phyloP scores from a whole-genome alignment of 2,797 vertebrate genomes.

The Ctenopoma multispine region DNA sequence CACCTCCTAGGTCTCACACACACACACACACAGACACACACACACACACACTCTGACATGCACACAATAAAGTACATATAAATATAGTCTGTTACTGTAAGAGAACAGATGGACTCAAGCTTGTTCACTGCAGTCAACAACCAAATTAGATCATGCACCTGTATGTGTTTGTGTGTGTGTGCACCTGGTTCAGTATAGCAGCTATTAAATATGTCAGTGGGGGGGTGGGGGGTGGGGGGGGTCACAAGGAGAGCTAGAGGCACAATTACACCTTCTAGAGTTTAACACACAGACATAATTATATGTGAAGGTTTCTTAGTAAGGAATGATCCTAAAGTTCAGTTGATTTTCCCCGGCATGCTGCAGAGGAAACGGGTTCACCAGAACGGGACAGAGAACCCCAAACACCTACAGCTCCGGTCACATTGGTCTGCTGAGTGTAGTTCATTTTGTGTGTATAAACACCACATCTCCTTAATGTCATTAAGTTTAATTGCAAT shows the following conservation, averaged over 20 bases:
- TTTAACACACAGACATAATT: background rate
- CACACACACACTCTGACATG: background rate
- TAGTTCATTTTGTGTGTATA: no score
- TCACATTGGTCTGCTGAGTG: no score
- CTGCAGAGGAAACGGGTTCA: no score
- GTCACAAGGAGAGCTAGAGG: conserved; percentile 28
- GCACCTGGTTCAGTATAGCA: conserved; percentile 29
- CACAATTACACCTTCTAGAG: conserved; percentile 42
- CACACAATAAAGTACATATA: background rate
- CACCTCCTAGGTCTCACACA: conserved; percentile 1
- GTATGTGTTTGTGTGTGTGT: conserved; percentile 1
- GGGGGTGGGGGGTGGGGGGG: background rate
- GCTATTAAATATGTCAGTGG: conserved; percentile 40
- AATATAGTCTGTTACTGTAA: conserved; percentile 24
- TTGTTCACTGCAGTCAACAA: conserved; percentile 35
- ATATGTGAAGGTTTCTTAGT: background rate
- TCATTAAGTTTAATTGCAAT: no score
- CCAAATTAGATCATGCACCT: conserved; percentile 35
- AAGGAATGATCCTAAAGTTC: background rate
- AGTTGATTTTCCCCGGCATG: background rate
- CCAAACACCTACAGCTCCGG: no score
- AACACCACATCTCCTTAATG: no score
- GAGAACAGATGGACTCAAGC: conserved; percentile 49
- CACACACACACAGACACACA: background rate
- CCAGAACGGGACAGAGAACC: no score